Evolutionary conservation across 2,113 vertebrate genomes (phyloP).

Genomic region (Nicator chloris): DNA sequence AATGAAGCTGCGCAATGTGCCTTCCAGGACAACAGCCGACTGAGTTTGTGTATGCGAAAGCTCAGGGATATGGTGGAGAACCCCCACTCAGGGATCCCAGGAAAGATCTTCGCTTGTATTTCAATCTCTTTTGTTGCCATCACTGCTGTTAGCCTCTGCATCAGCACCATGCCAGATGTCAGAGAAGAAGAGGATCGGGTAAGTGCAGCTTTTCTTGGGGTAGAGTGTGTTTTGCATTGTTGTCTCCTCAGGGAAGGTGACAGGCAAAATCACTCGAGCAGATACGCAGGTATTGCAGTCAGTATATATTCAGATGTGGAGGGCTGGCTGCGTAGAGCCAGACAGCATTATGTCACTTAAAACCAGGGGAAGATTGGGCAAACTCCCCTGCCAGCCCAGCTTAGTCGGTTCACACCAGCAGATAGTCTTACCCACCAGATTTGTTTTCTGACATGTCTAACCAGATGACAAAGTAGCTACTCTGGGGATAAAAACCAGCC

Average conservation of each 20-base stretch:
- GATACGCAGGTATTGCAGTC: not conserved
- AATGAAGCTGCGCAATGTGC: conserved; percentile 34
- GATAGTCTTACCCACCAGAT: not conserved
- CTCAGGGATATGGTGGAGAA: conserved; percentile 95
- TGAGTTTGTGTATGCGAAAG: conserved; percentile 75
- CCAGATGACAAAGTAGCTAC: not conserved
- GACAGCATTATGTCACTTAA: not conserved
- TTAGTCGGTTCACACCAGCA: not conserved
- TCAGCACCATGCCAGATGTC: conserved; percentile 97
- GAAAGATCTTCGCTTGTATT: conserved; percentile 94
- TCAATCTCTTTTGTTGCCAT: conserved; percentile 92
- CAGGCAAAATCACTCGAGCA: not conserved
- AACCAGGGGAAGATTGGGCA: not conserved
- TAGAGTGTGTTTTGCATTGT: not conserved
- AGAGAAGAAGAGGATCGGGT: conserved; percentile 93
- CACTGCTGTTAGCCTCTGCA: conserved; percentile 92
- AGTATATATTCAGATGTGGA: not conserved
- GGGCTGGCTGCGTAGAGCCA: not conserved
- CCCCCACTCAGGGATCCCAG: conserved; percentile 89
- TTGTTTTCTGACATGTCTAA: not conserved
- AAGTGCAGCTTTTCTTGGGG: conserved; percentile 54
- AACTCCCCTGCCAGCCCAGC: not conserved
- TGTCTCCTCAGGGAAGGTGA: not conserved
- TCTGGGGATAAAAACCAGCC: not conserved
- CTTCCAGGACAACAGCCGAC: conserved; percentile 61